A percentile compares a stretch with the other conserved stretches of the same genome.
Conservation (phyloP, 2,797 vertebrate species). For the Argyrosomus regius region DNA sequence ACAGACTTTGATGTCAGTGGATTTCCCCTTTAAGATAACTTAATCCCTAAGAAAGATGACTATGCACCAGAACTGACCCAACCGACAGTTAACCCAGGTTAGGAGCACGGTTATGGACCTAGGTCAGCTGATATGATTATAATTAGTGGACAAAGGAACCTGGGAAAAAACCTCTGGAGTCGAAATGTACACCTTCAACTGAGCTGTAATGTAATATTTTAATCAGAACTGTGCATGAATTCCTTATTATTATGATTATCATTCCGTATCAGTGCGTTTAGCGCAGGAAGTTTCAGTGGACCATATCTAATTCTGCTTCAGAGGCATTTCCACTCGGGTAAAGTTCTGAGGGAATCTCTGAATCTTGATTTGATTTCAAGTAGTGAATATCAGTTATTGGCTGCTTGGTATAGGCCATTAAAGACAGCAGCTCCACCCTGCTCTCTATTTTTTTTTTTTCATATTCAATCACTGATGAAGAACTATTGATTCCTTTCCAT, state of each 20-base stretch:
- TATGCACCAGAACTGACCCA: background rate
- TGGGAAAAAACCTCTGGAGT: conserved; percentile 27
- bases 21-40: background rate
- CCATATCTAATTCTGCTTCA: conserved; percentile 56
- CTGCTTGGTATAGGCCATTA: conserved; percentile 16
- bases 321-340: conserved; percentile 45
- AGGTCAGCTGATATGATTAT: background rate
- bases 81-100: background rate
- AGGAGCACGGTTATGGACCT: background rate
- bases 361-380: conserved; percentile 41
- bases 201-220: conserved; percentile 47
- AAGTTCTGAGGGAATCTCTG: conserved; percentile 44
- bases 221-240: conserved; percentile 55
- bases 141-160: conserved; percentile 17
- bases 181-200: conserved; percentile 20
- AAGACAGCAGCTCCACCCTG: conserved; percentile 37
- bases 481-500: conserved; percentile 60
- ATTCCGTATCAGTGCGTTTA: conserved; percentile 43
- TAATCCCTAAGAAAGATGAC: background rate
- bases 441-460: conserved; percentile 25
- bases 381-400: conserved; percentile 20
- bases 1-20: background rate
- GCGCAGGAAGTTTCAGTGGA: conserved; percentile 38
- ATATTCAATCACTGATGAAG: conserved; percentile 59
- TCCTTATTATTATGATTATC: conserved; percentile 53